phyloP scores from a whole-genome alignment of 2,113 vertebrate genomes.

The Leptosomus discolor region DNA sequence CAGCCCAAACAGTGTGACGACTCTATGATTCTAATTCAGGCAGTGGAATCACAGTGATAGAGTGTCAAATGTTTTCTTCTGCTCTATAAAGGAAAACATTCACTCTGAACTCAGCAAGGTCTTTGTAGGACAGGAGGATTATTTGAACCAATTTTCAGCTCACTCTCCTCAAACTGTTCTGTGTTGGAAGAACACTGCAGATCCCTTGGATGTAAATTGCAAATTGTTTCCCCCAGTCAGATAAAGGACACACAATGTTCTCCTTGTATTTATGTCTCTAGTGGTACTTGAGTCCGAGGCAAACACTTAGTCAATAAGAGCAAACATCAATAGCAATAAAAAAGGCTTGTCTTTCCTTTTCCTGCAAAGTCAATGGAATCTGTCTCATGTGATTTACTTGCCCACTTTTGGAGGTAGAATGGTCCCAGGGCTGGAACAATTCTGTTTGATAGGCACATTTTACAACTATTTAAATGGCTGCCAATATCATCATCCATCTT shows the following conservation, averaged over 20 bases:
- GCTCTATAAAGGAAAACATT: slow-evolving; percentile 42
- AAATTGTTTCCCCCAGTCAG: slow-evolving; percentile 46
- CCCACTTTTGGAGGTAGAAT: slow-evolving; percentile 38
- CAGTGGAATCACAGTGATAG: slow-evolving; percentile 9
- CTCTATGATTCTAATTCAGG: background rate
- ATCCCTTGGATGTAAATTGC: slow-evolving; percentile 44
- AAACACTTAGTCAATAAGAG: slow-evolving; percentile 69
- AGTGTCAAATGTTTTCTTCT: slow-evolving; percentile 33
- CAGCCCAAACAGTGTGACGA: background rate
- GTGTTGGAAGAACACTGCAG: slow-evolving; percentile 1
- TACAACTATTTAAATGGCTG: slow-evolving; percentile 49
- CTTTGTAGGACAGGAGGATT: slow-evolving; percentile 39
- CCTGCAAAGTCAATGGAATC: slow-evolving; percentile 58
- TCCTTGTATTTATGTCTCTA: slow-evolving; percentile 64
- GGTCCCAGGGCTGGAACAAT: slow-evolving; percentile 21
- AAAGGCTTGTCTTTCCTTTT: slow-evolving; percentile 56
- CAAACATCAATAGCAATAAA: slow-evolving; percentile 72
- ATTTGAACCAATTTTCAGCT: slow-evolving; percentile 44
- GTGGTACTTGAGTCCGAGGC: slow-evolving; percentile 8
- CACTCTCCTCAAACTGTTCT: background rate
- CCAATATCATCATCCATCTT: slow-evolving; percentile 13
- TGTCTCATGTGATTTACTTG: slow-evolving; percentile 62
- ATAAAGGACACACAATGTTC: slow-evolving; percentile 59
- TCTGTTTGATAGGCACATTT: slow-evolving; percentile 47
- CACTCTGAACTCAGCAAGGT: slow-evolving; percentile 51